Percentiles rank a stretch among this genome's conserved stretches.
Evolutionary conservation across 2,797 vertebrate species (phyloP).

Genomic region (Psittacula echo): DNA sequence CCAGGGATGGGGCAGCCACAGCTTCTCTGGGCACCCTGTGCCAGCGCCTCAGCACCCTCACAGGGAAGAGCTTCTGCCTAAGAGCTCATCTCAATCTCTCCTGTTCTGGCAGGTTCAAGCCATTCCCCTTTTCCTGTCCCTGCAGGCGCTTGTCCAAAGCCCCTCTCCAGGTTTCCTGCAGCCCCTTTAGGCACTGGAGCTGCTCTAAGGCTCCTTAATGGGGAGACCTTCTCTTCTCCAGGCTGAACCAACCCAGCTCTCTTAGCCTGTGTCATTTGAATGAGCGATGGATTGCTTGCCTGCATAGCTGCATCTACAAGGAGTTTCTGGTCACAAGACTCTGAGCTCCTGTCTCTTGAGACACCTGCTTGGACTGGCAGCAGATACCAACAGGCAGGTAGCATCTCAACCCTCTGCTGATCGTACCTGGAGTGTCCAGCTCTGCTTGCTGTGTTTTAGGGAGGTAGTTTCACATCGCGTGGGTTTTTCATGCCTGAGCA

Average conservation of each 20-base stretch:
- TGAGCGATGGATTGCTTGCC: not conserved
- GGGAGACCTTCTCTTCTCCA: not conserved
- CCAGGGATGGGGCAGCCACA: not conserved
- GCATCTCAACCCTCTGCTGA: not conserved
- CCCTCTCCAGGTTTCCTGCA: not conserved
- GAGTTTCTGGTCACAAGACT: not conserved
- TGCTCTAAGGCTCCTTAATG: not conserved
- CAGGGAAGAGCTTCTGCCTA: not conserved
- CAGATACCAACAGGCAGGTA: not conserved
- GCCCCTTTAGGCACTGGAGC: not conserved
- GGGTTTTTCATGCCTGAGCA: not conserved
- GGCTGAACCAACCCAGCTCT: not conserved
- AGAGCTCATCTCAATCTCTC: not conserved
- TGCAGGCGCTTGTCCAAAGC: not conserved
- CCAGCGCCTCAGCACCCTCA: not conserved
- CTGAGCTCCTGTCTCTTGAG: not conserved
- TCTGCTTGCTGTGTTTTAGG: not conserved
- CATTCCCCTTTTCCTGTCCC: not conserved
- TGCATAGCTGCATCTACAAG: not conserved
- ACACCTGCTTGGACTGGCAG: not conserved
- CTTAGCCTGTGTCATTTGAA: not conserved
- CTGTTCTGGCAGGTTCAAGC: not conserved
- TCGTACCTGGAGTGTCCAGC: not conserved
- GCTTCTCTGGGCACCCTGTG: not conserved
- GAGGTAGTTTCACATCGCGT: fast-evolving